phyloP scores from a whole-genome alignment of 2,797 vertebrate species.

The Eulemur rubriventer region DNA sequence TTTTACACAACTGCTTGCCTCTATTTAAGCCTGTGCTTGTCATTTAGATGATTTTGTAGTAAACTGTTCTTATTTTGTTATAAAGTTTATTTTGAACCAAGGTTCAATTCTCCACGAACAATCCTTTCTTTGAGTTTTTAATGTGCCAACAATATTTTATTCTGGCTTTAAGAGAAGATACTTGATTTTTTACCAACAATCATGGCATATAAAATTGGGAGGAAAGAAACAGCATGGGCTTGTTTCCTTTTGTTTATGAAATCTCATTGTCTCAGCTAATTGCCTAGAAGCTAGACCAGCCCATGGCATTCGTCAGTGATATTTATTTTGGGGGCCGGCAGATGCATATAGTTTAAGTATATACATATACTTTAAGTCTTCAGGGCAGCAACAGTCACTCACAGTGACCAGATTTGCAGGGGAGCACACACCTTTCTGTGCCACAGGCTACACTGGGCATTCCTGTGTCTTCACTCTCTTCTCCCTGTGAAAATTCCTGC shows the following conservation, averaged over 20 bases:
- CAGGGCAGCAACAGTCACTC: too few species aligned
- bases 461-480: fast-evolving
- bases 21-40: not conserved
- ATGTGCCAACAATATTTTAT: not conserved
- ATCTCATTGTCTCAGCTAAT: not conserved
- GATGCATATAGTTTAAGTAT: too few species aligned
- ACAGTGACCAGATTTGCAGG: not conserved
- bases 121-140: not conserved
- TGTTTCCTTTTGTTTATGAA: not conserved
- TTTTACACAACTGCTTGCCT: not conserved
- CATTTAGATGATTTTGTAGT: not conserved
- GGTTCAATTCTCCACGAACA: not conserved
- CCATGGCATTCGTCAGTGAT: not conserved
- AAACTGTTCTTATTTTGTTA: not conserved
- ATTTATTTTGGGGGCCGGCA: not conserved
- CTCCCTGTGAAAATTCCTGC: not conserved
- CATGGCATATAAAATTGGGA: not conserved
- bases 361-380: not conserved
- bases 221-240: not conserved
- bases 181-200: not conserved
- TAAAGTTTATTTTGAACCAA: not conserved
- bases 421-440: not conserved
- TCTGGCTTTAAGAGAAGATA: not conserved
- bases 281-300: not conserved
- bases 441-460: too few species aligned